These are phyloP conservation scores for Pandemis corylana DNA, from an alignment of 2,888 invertebrate genomes.

Conservation along the genomic window DNA sequence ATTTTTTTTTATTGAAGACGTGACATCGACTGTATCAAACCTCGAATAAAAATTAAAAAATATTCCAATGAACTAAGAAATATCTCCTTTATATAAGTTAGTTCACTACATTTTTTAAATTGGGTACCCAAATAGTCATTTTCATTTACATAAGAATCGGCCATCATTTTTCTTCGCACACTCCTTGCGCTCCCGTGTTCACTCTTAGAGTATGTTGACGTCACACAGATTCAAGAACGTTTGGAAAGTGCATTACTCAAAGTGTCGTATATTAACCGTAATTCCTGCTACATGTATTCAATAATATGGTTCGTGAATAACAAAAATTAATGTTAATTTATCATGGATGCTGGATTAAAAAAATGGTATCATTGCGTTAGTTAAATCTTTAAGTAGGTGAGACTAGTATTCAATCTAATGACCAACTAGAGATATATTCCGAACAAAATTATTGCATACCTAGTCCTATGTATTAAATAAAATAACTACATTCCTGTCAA, in stretches of 20 bases:
- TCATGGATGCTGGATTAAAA: background rate
- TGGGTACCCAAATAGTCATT: background rate
- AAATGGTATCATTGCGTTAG: background rate
- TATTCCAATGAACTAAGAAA: too few relatives aligned
- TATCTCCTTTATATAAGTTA: too few relatives aligned
- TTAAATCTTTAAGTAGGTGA: background rate
- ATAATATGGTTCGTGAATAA: background rate
- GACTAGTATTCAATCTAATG: background rate
- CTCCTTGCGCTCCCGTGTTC: constrained; percentile 16
- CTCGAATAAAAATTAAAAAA: too few relatives aligned
- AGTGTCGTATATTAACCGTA: background rate
- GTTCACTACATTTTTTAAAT: too few relatives aligned
- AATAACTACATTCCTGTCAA: too few relatives aligned
- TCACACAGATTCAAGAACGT: constrained; percentile 32
- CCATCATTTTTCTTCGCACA: constrained; percentile 14
- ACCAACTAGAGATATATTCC: background rate
- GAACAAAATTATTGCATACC: too few relatives aligned
- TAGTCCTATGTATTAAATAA: too few relatives aligned
- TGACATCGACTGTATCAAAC: too few relatives aligned
- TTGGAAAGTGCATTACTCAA: background rate
- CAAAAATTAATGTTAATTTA: background rate
- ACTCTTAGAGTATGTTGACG: constrained; percentile 31
- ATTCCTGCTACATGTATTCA: background rate
- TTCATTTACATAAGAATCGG: background rate
- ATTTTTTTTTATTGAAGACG: background rate